Evolutionary conservation across 2,888 invertebrate species (phyloP), one percentile per base, ranked within the genome.

Genomic region (Cerceris rybyensis): DNA sequence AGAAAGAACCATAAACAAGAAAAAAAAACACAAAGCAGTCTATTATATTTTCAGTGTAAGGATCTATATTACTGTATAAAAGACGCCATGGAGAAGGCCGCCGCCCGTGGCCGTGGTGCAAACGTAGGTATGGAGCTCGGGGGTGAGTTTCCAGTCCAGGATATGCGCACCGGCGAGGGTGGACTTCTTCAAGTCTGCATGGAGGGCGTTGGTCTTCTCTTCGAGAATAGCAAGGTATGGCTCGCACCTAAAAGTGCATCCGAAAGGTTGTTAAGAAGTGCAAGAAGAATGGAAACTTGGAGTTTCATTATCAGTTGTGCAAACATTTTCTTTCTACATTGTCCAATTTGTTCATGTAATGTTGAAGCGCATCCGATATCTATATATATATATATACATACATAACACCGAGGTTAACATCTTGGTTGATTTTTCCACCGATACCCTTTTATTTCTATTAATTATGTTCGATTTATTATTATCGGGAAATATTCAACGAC

Each of bases 11-110:
- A 28, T 28, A 28, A 28, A 28, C 28, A 4, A 28, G 2, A 4
- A 4, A 28, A 28, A 28, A 28, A 4, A 28, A 28, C 28, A 63
- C 41, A 39, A 11, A 11, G 42, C 16, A 6, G 8, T 28, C 28
- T 8, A 7, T 14, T 67, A 4, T 42, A 5, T 52, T 70, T 81
- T 6, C 93, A 99, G 99, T 99, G 99, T 93, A 98, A 98, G 93
- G 98, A 99, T 90, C 94, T 99, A 75, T 99, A 99, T 93, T 98
- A 98, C 93, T 98, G 98, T 93, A 98, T 99, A 90, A 99, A 99
- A 93, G 98, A 98, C 88, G 97, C 99, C 13, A 99, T 99, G 98
- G 99, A 99, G 93, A 93, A 95, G 85, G 96, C 96, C 4, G 96
- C 95, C 0, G 94, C 95, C 0, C 93, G 96, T 68, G 95, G 95